A percentile compares a stretch with the other conserved stretches of the same genome.
Evolutionary conservation across 2,797 vertebrate species (phyloP).

Genomic region (Lemur catta): DNA sequence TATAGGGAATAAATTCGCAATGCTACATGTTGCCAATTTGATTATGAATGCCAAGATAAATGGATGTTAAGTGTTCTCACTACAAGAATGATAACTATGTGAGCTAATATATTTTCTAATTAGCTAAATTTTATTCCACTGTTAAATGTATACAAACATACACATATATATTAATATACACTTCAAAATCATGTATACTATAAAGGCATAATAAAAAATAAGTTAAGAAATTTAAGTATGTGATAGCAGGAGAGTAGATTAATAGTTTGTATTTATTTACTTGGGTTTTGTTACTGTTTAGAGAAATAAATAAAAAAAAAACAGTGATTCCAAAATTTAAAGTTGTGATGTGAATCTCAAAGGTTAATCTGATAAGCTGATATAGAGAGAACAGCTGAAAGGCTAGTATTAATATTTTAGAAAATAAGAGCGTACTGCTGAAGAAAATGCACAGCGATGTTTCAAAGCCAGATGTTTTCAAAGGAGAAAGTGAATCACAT

Average conservation of each 20-base stretch:
- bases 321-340: neutral
- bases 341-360: neutral
- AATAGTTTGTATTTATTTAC: neutral
- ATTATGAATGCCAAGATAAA: neutral
- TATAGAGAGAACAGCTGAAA: rapidly evolving
- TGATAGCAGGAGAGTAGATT: neutral
- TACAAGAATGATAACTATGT: neutral
- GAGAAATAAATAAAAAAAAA: neutral
- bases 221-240: neutral
- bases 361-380: neutral
- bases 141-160: too few species aligned
- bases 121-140: neutral
- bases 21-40: neutral
- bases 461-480: neutral
- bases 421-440: neutral
- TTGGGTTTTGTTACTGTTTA: neutral
- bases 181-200: neutral
- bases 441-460: neutral
- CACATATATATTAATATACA: neutral
- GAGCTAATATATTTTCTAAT: neutral
- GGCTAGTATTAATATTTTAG: neutral
- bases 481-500: neutral
- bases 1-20: neutral
- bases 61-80: neutral
- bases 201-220: neutral